These are phyloP conservation scores for Tillus elongatus DNA, from an alignment of 2,888 invertebrate species.

Conservation along the genomic window DNA sequence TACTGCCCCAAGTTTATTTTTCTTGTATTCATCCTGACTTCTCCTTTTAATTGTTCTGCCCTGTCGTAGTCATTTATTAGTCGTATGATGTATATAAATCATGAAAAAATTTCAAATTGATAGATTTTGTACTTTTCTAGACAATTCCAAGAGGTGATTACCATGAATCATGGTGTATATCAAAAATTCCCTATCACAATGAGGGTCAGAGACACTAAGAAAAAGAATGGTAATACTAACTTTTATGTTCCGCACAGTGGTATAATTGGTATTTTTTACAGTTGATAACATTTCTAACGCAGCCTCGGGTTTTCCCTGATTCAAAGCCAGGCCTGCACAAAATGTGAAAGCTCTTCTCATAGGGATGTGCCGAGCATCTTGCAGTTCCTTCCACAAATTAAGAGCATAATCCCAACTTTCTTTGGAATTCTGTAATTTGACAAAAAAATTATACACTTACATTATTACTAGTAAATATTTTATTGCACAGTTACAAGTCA, in stretches of 20 bases:
- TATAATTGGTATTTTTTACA: constrained; percentile 50
- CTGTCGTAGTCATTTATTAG: no score
- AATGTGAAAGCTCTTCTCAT: constrained; percentile 55
- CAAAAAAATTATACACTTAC: constrained; percentile 13
- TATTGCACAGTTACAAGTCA: no score
- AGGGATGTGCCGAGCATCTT: constrained; percentile 47
- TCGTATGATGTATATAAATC: no score
- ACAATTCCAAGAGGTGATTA: no score
- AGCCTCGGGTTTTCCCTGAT: constrained; percentile 56
- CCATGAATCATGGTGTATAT: no score
- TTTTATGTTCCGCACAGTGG: constrained; percentile 61
- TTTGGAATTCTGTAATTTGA: constrained; percentile 60
- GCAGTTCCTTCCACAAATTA: constrained; percentile 52
- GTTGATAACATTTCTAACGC: constrained; percentile 57
- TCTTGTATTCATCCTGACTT: no score
- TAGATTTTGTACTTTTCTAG: no score
- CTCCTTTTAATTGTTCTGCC: no score
- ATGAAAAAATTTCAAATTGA: no score
- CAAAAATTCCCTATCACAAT: no score
- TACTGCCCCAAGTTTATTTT: no score
- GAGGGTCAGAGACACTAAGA: no score
- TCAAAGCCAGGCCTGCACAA: constrained; percentile 57
- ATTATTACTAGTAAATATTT: constrained; percentile 3
- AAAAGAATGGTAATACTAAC: constrained; percentile 32
- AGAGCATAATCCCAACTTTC: constrained; percentile 56